Base-by-base conservation (phyloP, 2,888 invertebrate species). In the Sarcophaga rosellei region DNA sequence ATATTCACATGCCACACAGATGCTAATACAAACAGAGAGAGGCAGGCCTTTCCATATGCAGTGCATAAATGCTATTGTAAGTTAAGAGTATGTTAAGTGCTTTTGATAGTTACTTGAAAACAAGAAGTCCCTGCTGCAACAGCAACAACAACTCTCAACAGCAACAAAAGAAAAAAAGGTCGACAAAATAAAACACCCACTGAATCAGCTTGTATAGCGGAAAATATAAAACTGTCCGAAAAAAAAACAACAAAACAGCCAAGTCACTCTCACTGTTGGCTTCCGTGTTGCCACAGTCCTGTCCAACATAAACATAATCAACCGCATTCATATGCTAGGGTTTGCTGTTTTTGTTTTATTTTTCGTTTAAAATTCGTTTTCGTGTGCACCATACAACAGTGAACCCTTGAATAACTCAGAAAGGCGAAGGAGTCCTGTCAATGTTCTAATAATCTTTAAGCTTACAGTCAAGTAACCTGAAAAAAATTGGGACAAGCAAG, bases 1-100 rank as follows among this genome's bases (percentile, higher is more conserved):
- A 79, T 72, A 81, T 45, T 59, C 44, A 57, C 72, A 61, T 35
- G 21, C 44, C 62, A 69, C 21, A 63, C 47, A 59, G n/a, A 68
- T 68, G 4, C n/a, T 45, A 21, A 77, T 61, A 44, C 62, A 78
- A 4, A 47, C 21, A 23, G 15, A 23, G 11, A 23, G 21, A 21
- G 35, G 17, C 17, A 8, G 25, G 11, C 11, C 21, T 20, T 63
- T 68, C 61, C 77, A 83, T 83, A 21, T 83, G 77, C 63, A 79
- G 74, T 84, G 70, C 72, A 74, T 86, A 81, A 84, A 81, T 78
- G 81, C 75, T 66, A 63, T 86, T 84, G 84, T 84, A 81, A 84
- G 84, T 84, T 78, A 78, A 86, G 86, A 81, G 81, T 81, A 66
- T 84, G 86, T 84, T 86, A 86, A 86, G 86, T 79, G 81, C 86